Conservation (phyloP, 2,888 invertebrate genomes). For the Lepidochrysops patricia region DNA sequence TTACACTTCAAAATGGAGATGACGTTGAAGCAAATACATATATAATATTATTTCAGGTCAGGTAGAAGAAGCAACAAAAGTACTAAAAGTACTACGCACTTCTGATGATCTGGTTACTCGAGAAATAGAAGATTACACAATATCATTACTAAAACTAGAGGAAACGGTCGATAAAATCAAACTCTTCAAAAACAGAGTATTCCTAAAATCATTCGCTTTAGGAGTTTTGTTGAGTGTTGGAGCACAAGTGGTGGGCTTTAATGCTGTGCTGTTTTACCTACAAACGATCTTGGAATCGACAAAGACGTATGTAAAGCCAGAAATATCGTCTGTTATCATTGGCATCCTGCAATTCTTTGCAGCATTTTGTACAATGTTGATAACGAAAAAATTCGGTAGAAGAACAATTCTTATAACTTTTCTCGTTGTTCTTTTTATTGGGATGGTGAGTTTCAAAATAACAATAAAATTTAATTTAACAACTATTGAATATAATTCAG, state of each 20-base stretch:
- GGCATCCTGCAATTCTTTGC: slow-evolving; percentile 43
- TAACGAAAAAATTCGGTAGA: slow-evolving; percentile 39
- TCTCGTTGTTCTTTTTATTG: slow-evolving; percentile 31
- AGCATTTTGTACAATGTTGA: slow-evolving; percentile 35
- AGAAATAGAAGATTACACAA: slow-evolving; percentile 42
- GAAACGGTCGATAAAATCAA: slow-evolving; percentile 22
- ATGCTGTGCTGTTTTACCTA: slow-evolving; percentile 43
- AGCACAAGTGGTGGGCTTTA: slow-evolving; percentile 38
- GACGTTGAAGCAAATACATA: too few species aligned
- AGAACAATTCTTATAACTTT: slow-evolving; percentile 32
- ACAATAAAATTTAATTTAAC: neutral
- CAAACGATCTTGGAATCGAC: slow-evolving; percentile 48
- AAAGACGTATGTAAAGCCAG: slow-evolving; percentile 39
- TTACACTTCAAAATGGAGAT: too few species aligned
- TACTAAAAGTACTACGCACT: slow-evolving; percentile 39
- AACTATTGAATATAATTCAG: too few species aligned
- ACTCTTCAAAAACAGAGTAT: slow-evolving; percentile 29
- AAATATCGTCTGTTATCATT: slow-evolving; percentile 41
- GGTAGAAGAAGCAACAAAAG: slow-evolving; percentile 36
- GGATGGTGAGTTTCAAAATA: slow-evolving; percentile 32
- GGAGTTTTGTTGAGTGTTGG: slow-evolving; percentile 29
- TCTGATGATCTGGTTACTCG: slow-evolving; percentile 37
- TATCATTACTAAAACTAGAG: slow-evolving; percentile 21
- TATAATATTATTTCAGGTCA: slow-evolving; percentile 31
- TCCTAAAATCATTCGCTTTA: slow-evolving; percentile 31